Evolutionary conservation across 2,113 vertebrate genomes (phyloP), one percentile per base, ranked within the genome.

Genomic region (Cottus gobio): DNA sequence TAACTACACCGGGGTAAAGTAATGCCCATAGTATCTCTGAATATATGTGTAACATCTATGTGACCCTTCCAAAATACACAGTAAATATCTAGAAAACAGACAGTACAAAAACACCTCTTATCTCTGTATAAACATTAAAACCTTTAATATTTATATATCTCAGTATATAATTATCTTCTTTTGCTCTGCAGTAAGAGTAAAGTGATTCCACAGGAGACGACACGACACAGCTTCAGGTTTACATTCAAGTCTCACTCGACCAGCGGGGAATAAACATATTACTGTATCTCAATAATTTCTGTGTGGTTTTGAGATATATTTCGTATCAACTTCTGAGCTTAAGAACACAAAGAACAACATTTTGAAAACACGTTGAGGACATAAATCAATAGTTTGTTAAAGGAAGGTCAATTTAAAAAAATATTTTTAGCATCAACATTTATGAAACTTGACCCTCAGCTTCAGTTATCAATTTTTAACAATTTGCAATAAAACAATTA

Each of bases 51-150:
- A 60, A 44, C 72, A 56, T 74, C 68, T 85, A 93, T 95, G 95
- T 82, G 58, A 95, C 93, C 85, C 84, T 90, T 93, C 90, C 91
- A 96, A 96, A 96, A 97, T 96, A 96, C 94, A 95, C 90, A 90
- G 92, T 94, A 95, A 95, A 95, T 93, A 95, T 96, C 94, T 94
- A 95, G 94, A 96, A 96, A 92, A 96, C 96, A 96, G 95, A 96
- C 94, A 96, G 94, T 97, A 97, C 96, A 97, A 97, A 95, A 82
- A 62, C 73, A 70, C 94, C 96, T 95, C 96, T 95, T 94, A 95
- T 90, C 94, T 96, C 96, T 96, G 95, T 97, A 96, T 94, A 97
- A 96, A 97, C 95, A 97, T 96, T 96, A 95, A 93, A 96, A 95
- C 93, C 91, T 84, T 75, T 77, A 64, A 94, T 95, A 86, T 89